A percentile compares a stretch with the other conserved stretches of the same genome.
phyloP scores from a whole-genome alignment of 2,113 vertebrate genomes.

The Sminthopsis crassicaudata region DNA sequence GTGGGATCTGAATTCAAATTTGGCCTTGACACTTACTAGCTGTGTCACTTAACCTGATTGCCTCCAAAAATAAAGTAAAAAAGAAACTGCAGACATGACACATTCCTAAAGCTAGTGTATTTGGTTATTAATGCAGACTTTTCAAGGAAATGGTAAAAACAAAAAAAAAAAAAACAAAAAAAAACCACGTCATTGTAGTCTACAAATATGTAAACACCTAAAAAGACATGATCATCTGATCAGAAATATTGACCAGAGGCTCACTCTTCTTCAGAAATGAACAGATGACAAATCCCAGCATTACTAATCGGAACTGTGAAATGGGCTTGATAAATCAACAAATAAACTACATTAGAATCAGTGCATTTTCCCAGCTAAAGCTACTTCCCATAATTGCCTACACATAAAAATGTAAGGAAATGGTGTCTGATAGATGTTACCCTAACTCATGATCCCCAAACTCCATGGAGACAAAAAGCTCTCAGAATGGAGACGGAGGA shows the following conservation, averaged over 20 bases:
- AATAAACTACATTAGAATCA: background rate
- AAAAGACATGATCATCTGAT: background rate
- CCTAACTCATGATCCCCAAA: background rate
- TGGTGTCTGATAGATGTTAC: background rate
- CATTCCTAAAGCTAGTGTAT: background rate
- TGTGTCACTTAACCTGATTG: background rate
- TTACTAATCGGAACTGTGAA: background rate
- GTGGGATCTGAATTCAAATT: background rate
- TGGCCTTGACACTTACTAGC: background rate
- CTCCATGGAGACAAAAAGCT: background rate
- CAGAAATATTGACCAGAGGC: background rate
- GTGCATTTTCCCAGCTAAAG: background rate
- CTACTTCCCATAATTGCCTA: background rate
- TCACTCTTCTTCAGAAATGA: background rate
- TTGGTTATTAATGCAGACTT: background rate
- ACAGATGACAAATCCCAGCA: background rate
- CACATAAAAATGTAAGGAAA: background rate
- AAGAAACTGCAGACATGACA: background rate
- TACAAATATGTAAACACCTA: background rate
- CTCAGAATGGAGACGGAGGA: background rate
- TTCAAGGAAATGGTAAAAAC: background rate
- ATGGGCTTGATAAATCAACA: background rate
- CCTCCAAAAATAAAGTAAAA: background rate
- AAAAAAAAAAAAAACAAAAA: background rate
- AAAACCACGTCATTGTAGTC: background rate